Base-by-base conservation (phyloP, 2,888 invertebrate genomes). In the Abrostola triplasia region DNA sequence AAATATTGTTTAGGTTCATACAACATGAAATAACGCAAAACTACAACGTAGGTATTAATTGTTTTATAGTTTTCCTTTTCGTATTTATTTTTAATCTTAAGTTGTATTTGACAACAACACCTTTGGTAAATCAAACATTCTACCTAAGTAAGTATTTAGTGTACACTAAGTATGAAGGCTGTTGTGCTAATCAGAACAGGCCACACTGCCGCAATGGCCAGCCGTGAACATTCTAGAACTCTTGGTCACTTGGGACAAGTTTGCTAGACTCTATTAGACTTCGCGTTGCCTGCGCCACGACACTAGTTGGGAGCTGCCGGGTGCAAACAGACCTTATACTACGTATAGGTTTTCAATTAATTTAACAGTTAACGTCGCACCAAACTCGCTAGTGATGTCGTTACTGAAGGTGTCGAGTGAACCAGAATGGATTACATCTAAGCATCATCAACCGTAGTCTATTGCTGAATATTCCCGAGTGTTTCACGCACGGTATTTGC, bases 251-350 rank as follows among this genome's bases (percentile, higher is more conserved):
- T 53, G 77, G 73, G 79, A 73, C 56, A 61, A 73, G 72, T 80
- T 76, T 71, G 69, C 61, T 74, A 59, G 71, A 79, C 72, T 77
- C 67, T 70, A 73, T 74, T 73, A 73, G 59, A 70, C 52, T 54
- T 59, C 41, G 42, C 51, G 58, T 53, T 57, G 52, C 13, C 61
- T 56, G 64, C 63, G 44, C 60, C 44, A 68, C 58, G 12, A 37
- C 41, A 51, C 51, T 60, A 67, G 63, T 50, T 59, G 42, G 47
- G 54, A 47, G 55, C 40, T 49, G 44, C n/a, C 37, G 49, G n/a
- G 40, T 36, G 49, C 49, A 60, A 64, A 63, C 60, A 59, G 38
- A 40, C 49, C 51, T 44, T 24, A 60, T 40, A 49, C 51, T 51
- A 36, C 13, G 48, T 62, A 60, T 51, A 69, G 64, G 48, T 56